phyloP scores from a whole-genome alignment of 2,888 invertebrate species.

The Coenonympha arcania region DNA sequence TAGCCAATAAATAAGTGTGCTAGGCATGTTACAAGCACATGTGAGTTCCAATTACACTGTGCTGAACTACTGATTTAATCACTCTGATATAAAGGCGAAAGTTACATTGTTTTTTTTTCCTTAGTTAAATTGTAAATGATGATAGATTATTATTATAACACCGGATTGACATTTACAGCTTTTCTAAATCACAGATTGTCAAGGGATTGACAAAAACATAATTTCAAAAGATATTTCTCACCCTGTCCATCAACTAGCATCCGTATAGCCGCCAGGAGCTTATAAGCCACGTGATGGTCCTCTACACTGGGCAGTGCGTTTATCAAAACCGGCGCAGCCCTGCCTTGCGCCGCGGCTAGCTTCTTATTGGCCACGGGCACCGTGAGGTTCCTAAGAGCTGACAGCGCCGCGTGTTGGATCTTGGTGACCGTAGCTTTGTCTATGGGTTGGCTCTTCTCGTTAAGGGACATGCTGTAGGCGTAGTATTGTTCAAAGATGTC shows the following conservation, averaged over 20 bases:
- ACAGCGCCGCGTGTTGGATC: conserved; percentile 82
- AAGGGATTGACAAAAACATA: neutral
- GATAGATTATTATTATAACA: neutral
- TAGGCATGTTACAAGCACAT: no score
- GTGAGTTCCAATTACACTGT: no score
- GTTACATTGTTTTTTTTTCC: no score
- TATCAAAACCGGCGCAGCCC: conserved; percentile 70
- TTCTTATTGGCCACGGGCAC: conserved; percentile 84
- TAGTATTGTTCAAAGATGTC: conserved; percentile 58
- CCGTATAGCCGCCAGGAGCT: conserved; percentile 86
- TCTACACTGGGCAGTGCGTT: conserved; percentile 79
- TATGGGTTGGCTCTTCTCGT: conserved; percentile 31
- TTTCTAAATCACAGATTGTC: neutral
- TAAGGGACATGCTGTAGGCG: conserved; percentile 31
- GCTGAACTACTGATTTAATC: no score
- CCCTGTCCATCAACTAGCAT: conserved; percentile 91
- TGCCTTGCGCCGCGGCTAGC: conserved; percentile 79
- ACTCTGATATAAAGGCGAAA: no score
- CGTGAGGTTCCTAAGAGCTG: conserved; percentile 84
- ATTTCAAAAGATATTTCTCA: no score
- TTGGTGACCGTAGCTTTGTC: conserved; percentile 42
- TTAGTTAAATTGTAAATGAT: neutral
- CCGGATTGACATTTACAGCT: neutral
- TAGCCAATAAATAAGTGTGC: no score
- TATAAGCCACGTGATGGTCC: conserved; percentile 88